A percentile compares a stretch with the other conserved stretches of the same genome.
Conservation (phyloP, 1,140 invertebrate genomes). For the Triops cancriformis region DNA sequence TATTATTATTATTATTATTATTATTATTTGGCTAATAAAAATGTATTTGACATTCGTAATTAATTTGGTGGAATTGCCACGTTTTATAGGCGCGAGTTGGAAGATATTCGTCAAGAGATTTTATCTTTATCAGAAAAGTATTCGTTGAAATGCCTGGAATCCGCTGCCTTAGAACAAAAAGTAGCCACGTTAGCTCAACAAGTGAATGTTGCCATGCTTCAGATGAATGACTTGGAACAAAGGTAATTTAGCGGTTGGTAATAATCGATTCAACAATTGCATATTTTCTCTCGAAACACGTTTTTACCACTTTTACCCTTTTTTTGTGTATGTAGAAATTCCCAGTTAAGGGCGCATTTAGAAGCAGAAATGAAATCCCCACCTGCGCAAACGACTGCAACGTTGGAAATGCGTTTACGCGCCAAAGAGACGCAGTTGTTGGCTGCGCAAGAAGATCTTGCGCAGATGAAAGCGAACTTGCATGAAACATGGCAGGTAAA, state of each 20-base stretch:
- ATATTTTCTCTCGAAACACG: too few species aligned
- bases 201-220: slow-evolving; percentile 66
- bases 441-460: slow-evolving; percentile 42
- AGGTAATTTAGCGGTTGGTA: slow-evolving; percentile 34
- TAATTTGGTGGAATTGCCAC: slow-evolving; percentile 27
- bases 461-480: slow-evolving; percentile 41
- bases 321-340: slow-evolving; percentile 10
- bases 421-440: slow-evolving; percentile 40
- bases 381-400: slow-evolving; percentile 19
- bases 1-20: too few species aligned
- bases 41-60: not conserved
- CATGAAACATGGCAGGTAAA: slow-evolving; percentile 35
- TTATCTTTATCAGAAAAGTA: slow-evolving; percentile 80
- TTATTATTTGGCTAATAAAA: too few species aligned
- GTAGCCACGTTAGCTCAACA: slow-evolving; percentile 64
- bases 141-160: slow-evolving; percentile 83
- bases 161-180: slow-evolving; percentile 73
- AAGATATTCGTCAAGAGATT: slow-evolving; percentile 74
- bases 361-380: slow-evolving; percentile 18
- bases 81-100: slow-evolving; percentile 61
- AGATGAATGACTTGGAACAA: slow-evolving; percentile 66
- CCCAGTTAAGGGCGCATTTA: not conserved
- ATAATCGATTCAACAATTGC: too few species aligned
- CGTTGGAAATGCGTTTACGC: slow-evolving; percentile 37
- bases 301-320: too few species aligned